Evolutionary conservation across 2,888 invertebrate species (phyloP).

Genomic region (Rhagophthalmus giganteus): DNA sequence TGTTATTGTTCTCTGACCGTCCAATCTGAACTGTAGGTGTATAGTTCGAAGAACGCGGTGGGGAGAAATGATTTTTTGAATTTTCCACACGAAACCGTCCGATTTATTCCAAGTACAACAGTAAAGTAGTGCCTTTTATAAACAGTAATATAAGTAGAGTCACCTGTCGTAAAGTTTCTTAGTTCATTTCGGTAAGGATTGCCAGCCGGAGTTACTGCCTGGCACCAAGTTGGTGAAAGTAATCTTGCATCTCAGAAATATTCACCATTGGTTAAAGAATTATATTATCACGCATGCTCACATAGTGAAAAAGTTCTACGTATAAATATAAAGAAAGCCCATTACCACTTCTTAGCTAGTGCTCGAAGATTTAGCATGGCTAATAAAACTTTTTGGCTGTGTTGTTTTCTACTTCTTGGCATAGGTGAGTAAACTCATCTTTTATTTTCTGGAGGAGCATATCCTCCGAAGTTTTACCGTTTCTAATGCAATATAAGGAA

Average conservation of each 20-base stretch:
- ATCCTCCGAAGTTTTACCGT: too few relatives aligned
- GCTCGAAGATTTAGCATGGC: slow-evolving; percentile 54
- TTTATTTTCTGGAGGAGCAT: too few relatives aligned
- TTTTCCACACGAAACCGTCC: too few relatives aligned
- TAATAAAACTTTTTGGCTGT: slow-evolving; percentile 55
- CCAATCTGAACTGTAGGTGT: too few relatives aligned
- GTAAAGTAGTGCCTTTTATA: slow-evolving; percentile 14
- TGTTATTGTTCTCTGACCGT: too few relatives aligned
- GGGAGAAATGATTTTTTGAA: background rate
- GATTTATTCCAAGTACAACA: slow-evolving; percentile 7
- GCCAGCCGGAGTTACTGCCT: slow-evolving; percentile 28
- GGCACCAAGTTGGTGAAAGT: slow-evolving; percentile 48
- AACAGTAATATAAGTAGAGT: slow-evolving; percentile 50
- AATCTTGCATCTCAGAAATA: slow-evolving; percentile 36
- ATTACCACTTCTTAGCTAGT: slow-evolving; percentile 55
- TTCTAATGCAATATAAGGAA: too few relatives aligned
- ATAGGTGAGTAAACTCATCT: slow-evolving; percentile 51
- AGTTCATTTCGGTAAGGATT: slow-evolving; percentile 43
- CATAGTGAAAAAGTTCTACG: slow-evolving; percentile 43
- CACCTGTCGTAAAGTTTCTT: slow-evolving; percentile 48
- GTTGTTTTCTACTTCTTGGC: slow-evolving; percentile 53
- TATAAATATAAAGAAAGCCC: slow-evolving; percentile 57
- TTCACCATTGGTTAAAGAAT: slow-evolving; percentile 39
- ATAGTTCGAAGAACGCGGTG: too few relatives aligned
- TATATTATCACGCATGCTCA: slow-evolving; percentile 48